phyloP scores from a whole-genome alignment of 1,140 invertebrate species.

The Cepaea nemoralis region DNA sequence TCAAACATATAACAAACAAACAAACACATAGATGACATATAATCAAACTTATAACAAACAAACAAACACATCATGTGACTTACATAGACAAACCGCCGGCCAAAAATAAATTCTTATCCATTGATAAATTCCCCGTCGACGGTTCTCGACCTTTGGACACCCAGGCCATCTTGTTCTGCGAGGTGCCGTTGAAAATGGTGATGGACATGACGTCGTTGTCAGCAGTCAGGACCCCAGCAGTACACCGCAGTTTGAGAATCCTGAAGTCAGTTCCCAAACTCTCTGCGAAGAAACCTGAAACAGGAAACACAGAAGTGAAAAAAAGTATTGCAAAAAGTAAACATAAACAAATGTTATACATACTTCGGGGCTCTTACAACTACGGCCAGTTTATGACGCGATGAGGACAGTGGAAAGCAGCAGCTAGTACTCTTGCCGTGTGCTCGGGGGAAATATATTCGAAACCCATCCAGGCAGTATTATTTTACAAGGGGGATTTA shows the following conservation, averaged over 20 bases:
- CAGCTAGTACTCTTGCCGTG: too few relatives aligned
- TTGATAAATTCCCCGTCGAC: not conserved
- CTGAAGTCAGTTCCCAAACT: not conserved
- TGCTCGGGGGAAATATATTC: too few relatives aligned
- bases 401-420: too few relatives aligned
- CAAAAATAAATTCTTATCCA: slow-evolving; percentile 2
- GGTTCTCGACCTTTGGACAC: not conserved
- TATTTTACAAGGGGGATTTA: too few relatives aligned
- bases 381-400: too few relatives aligned
- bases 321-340: not conserved
- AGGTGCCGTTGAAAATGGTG: not conserved
- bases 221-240: not conserved
- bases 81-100: not conserved
- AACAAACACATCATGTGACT: not conserved
- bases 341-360: too few relatives aligned
- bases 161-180: not conserved
- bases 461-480: too few relatives aligned
- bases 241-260: not conserved
- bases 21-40: not conserved
- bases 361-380: too few relatives aligned
- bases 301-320: not conserved
- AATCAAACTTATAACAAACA: not conserved
- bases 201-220: slow-evolving; percentile 18
- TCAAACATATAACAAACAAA: not conserved
- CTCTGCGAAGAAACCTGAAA: not conserved